Base-by-base conservation (phyloP, 2,888 invertebrate genomes). In the Tridacna gigas region DNA sequence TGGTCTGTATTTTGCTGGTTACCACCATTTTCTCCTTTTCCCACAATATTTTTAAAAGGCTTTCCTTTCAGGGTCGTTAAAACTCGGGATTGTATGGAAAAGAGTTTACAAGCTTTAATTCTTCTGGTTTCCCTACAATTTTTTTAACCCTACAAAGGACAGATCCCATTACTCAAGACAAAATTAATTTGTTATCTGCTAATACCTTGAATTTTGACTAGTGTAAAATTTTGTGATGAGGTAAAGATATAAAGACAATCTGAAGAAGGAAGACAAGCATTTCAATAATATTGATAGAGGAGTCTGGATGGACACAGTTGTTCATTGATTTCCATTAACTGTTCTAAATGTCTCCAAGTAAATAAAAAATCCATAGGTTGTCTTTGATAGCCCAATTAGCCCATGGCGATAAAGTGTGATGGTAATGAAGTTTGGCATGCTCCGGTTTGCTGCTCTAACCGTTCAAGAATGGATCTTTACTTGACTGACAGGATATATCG, bases 341-440 rank as follows among this genome's bases (percentile, higher is more conserved):
- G 47, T 48, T 47, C 71, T 51, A 25, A 73, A 77, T 74, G 48
- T 63, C 66, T 56, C 73, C 47, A 47, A 48, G 51, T 71, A 63
- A 65, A 75, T 61, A 65, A 65, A 75, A 74, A 75, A 75, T 75
- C 65, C 22, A 75, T 75, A 75, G 63, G 25, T 48, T 65, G 75
- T 75, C 75, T 75, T 75, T 75, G 65, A 65, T 47, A 65, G 63
- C 47, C 25, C 75, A 75, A 75, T 75, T 75, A 75, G 75, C 63
- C 47, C 25, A 75, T 63, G 60, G 75, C 75, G 63, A 63, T 75
- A 47, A 75, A 75, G 47, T 75, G 61, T 71, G 71, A 71, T 25
- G 56, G 71, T 71, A 25, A 71, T 71, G 25, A 71, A 71, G 51
- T 71, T 51, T 22, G 71, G 47, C 71, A 47, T 47, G 71, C 7